Conservation (phyloP, 1,140 invertebrate species). For the Lutraria rhynchaena region DNA sequence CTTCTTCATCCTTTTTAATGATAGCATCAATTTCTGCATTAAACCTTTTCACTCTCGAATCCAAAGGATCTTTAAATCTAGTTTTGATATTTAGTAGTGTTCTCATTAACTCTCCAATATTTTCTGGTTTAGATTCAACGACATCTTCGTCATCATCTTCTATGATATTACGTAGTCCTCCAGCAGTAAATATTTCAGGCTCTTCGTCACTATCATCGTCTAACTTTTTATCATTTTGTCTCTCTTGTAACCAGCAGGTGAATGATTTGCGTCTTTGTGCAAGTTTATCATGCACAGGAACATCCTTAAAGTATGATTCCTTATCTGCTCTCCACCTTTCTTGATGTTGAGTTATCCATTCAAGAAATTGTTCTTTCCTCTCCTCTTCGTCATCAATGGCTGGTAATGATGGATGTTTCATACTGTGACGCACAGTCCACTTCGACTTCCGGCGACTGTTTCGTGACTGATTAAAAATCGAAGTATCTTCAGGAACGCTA, state of each 20-base stretch:
- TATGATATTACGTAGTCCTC: neutral
- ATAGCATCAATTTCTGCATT: conserved; percentile 35
- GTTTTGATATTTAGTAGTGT: conserved; percentile 44
- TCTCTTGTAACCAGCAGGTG: conserved; percentile 33
- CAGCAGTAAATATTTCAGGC: neutral
- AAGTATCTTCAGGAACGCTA: conserved; percentile 28
- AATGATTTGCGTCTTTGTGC: conserved; percentile 40
- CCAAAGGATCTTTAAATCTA: conserved; percentile 32
- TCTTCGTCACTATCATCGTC: conserved; percentile 15
- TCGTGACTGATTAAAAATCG: neutral
- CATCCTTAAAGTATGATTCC: neutral
- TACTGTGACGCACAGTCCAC: conserved; percentile 21
- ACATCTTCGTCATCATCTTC: neutral
- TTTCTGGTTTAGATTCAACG: conserved; percentile 11
- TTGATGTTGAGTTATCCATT: conserved; percentile 37
- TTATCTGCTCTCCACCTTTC: neutral
- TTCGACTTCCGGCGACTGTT: conserved; percentile 19
- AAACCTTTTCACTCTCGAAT: conserved; percentile 17
- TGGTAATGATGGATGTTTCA: conserved; percentile 31
- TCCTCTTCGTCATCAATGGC: conserved; percentile 52
- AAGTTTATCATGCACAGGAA: conserved; percentile 4
- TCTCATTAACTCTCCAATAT: conserved; percentile 44
- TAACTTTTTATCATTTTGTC: neutral
- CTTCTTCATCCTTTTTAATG: conserved; percentile 6
- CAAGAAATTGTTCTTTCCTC: conserved; percentile 38